Evolutionary conservation across 2,888 invertebrate genomes (phyloP), one percentile per base, ranked within the genome.

Genomic region (Aromia moschata): DNA sequence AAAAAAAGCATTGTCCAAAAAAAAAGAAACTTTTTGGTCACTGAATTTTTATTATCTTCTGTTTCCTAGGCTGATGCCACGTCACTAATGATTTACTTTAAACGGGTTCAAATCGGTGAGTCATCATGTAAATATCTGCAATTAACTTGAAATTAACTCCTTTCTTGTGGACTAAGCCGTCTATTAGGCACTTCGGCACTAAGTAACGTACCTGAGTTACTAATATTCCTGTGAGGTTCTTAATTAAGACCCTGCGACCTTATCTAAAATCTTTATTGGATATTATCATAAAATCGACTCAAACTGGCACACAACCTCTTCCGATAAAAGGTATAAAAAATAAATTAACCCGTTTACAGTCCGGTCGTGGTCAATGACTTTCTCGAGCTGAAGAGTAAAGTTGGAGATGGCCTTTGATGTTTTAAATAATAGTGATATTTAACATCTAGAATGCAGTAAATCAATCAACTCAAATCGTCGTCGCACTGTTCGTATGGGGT

Each of bases 291-390:
- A 47, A 36, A 47, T 36, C 36, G 18, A 37, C 16, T 46, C 31
- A 46, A 9, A 36, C n/a, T 25, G 25, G 25, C 25, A 25, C 25
- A 7, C 25, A 25, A 25, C 25, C 7, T 25, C 25, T 25, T 25
- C 49, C 49, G 10, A 49, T 38, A 49, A 49, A 38, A 49, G 37
- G 20, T 37, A 14, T 38, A 11, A 17, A 15, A 49, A 49, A 49
- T 40, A 38, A 38, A 49, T 47, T 47, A 47, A 17, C 18, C 25
- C 4, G 43, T 45, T 33, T 31, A 30, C 15, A 25, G 16, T 25
- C 38, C 52, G 41, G 18, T 12, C 41, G n/a, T 31, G 52, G 52
- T 52, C 52, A 52, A 41, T 10, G 52, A 41, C 52, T 52, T 18
- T 17, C 17, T 7, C 10, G 18, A 17, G 25, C 17, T 30, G 16